phyloP scores from a whole-genome alignment of 2,113 vertebrate species.

The Sus scrofa region DNA sequence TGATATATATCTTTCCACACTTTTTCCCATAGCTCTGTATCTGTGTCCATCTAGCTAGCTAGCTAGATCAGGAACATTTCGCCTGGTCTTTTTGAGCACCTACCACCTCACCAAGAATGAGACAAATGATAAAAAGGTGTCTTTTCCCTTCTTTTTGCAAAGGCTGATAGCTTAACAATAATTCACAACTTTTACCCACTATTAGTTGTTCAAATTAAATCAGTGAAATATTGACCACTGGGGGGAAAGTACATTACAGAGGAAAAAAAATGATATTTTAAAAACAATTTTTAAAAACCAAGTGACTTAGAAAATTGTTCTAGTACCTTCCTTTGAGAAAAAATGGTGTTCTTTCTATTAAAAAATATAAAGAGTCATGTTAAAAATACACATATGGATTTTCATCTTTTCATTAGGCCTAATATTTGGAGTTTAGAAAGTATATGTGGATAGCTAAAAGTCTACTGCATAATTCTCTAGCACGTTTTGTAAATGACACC shows the following conservation, averaged over 20 bases:
- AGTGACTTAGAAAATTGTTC: constrained; percentile 1
- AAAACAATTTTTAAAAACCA: neutral
- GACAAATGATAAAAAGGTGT: neutral
- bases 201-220: neutral
- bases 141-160: neutral
- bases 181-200: neutral
- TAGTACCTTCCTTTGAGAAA: neutral
- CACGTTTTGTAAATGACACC: neutral
- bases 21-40: neutral
- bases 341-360: neutral
- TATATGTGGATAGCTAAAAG: neutral
- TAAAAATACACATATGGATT: neutral
- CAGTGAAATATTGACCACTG: neutral
- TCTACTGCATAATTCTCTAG: neutral
- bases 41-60: neutral
- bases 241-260: neutral
- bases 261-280: neutral
- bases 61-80: neutral
- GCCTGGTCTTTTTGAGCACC: neutral
- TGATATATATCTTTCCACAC: neutral
- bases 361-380: neutral
- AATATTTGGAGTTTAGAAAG: neutral
- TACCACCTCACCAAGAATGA: neutral
- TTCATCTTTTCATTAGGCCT: neutral
- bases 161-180: neutral